A percentile compares a stretch with the other conserved stretches of the same genome.
Evolutionary conservation across 2,113 vertebrate genomes (phyloP).

Genomic region (Eleginops maclovinus): DNA sequence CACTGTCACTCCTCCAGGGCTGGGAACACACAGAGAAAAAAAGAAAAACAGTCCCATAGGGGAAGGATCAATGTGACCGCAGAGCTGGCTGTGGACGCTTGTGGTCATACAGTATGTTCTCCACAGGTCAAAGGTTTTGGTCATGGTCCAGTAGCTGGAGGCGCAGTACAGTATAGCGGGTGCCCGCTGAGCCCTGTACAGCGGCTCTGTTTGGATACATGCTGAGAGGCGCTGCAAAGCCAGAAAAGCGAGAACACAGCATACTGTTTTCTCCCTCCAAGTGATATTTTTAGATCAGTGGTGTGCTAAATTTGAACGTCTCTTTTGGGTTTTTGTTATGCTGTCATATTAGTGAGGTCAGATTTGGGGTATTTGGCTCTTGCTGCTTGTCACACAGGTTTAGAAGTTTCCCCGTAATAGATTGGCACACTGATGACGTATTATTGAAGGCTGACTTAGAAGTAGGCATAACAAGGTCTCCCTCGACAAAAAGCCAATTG

Average conservation of each 20-base stretch:
- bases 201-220: conserved; percentile 55
- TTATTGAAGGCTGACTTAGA: too few species aligned
- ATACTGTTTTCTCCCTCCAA: conserved; percentile 26
- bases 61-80: conserved; percentile 61
- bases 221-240: conserved; percentile 40
- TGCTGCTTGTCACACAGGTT: conserved; percentile 35
- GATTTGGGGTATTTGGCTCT: conserved; percentile 29
- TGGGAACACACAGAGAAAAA: conserved; percentile 14
- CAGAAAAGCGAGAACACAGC: conserved; percentile 49
- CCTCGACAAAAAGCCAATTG: too few species aligned
- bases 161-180: conserved; percentile 44
- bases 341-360: conserved; percentile 36
- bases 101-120: conserved; percentile 49
- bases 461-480: too few species aligned
- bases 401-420: conserved; percentile 9
- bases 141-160: conserved; percentile 59
- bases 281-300: conserved; percentile 70
- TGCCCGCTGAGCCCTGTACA: conserved; percentile 43
- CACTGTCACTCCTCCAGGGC: conserved; percentile 4
- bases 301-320: conserved; percentile 65
- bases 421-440: too few species aligned
- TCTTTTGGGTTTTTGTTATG: conserved; percentile 49
- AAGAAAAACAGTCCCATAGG: conserved; percentile 30
- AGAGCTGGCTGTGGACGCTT: conserved; percentile 41
- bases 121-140: conserved; percentile 69